These are phyloP conservation scores for Archaeoteleia sp. DNA, from an alignment of 2,888 invertebrate genomes.

Conservation along the genomic window DNA sequence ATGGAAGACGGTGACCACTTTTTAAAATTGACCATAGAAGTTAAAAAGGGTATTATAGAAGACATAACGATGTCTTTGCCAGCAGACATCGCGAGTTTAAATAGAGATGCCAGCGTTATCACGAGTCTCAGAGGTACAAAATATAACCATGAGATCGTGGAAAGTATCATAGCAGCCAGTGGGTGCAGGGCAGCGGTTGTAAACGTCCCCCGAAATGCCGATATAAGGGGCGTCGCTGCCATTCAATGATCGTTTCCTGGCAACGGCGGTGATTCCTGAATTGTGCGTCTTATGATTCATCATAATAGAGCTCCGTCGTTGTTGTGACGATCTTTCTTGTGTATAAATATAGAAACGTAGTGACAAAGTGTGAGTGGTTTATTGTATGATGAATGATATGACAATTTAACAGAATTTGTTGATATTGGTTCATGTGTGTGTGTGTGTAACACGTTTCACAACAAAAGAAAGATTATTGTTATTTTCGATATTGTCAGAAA, in stretches of 20 bases:
- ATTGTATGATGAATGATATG: too few species aligned
- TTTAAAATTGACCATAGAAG: conserved; percentile 80
- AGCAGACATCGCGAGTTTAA: conserved; percentile 79
- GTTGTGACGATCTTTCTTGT: background rate
- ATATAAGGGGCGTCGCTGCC: conserved; percentile 66
- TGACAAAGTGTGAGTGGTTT: background rate
- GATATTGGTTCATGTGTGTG: too few species aligned
- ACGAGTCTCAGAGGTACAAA: conserved; percentile 81
- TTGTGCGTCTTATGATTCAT: conserved; percentile 26
- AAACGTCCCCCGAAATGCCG: conserved; percentile 56
- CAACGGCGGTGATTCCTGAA: conserved; percentile 47
- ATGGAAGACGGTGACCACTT: conserved; percentile 62
- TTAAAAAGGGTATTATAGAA: conserved; percentile 80
- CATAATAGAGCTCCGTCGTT: too few species aligned
- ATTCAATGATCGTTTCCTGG: conserved; percentile 61
- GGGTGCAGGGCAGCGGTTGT: conserved; percentile 66
- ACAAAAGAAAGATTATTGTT: too few species aligned
- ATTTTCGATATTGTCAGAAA: background rate
- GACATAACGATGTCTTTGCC: conserved; percentile 82
- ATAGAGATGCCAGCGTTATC: conserved; percentile 81
- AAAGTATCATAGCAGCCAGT: conserved; percentile 77
- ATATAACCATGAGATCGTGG: conserved; percentile 77
- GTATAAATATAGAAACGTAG: background rate
- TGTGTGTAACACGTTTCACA: too few species aligned
- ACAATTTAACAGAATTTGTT: too few species aligned